Base-by-base conservation (phyloP, 2,888 invertebrate species). In the Timema cristinae region DNA sequence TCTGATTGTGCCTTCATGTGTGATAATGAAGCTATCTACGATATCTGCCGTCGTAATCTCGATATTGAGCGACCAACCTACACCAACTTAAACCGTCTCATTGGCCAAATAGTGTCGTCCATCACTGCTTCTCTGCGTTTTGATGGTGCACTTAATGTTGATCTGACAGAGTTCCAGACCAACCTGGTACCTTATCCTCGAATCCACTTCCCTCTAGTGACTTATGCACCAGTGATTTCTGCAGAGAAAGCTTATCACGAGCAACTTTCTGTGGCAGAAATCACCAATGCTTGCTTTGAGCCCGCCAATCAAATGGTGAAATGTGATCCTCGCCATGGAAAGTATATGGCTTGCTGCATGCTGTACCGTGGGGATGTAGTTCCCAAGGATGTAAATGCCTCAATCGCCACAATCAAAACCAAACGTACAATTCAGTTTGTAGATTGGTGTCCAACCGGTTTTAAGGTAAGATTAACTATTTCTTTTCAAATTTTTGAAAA, bases 1-100 rank as follows among this genome's bases (percentile, higher is more conserved):
- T 84, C 83, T 0, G 85, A 86, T 77, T 86, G 85, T 76, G 83
- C 85, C 48, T 86, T 86, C 76, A 85, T 85, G 85, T 85, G 84
- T n/a, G 86, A 86, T 78, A 32, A 32, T 32, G 32, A 32, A 32
- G 32, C 32, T 32, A 32, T 32, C 32, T 32, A 32, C 32, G 32
- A 32, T 32, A 32, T 32, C 32, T 32, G 32, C 32, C 32, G 32
- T 32, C 32, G 32, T 4, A 32, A 32, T 32, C 32, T 32, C 32
- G 32, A 32, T 32, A 32, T 32, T 32, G 32, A 32, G 32, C 32
- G 32, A 32, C 86, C 86, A 47, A 84, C 85, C 5, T 87, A 87
- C 79, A 84, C 84, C 67, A 87, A 87, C 78, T 78, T 87, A 73
- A 87, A 87, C 77, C 80, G 86, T 52, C 79, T 87, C 70, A 86